Evolutionary conservation across 1,140 invertebrate genomes (phyloP), one percentile per base, ranked within the genome.

Genomic region (Wasmannia auropunctata): DNA sequence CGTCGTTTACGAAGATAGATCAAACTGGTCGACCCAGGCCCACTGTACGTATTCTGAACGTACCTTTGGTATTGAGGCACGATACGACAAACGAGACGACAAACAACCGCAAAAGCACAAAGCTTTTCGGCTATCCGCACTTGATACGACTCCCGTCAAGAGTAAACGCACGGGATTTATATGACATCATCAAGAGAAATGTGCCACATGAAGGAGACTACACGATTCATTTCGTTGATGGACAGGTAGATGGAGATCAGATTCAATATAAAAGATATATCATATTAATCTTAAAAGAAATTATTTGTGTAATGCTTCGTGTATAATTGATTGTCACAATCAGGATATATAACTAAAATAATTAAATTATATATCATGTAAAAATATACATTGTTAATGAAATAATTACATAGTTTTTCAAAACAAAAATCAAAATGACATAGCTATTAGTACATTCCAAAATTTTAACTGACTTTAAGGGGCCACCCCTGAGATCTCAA

Each of bases 41-140:
- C 14, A 92, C 91, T 6, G 65, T 94, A 58, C 95, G 96, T 92
- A 95, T 96, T 84, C 89, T 96, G n/a, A 95, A 95, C 60, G 95
- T 97, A 10, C 95, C 96, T 2, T 88, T 97, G 19, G 95, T 96
- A 2, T 95, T 96, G 86, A 95, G 96, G 11, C 92, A 95, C 75
- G 96, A 96, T 84, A 94, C 92, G 46, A 93, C 95, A 5, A 93
- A 95, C 19, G 95, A 96, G 86, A 94, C 94, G 1, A 95, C 96
- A 43, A 96, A 96, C 76, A 96, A 96, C 85, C 93, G 94, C 54
- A 95, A 94, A 51, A 87, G 91, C 58, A 95, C 95, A 6, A 94
- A 95, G 69, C 93, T 97, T 7, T 96, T 97, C 90, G 96, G 96
- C 62, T 95, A 97, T 92, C 97, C 96, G 1, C 93, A 95, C 79